Base-by-base conservation (phyloP, 2,888 invertebrate genomes). In the Lymantria monacha region DNA sequence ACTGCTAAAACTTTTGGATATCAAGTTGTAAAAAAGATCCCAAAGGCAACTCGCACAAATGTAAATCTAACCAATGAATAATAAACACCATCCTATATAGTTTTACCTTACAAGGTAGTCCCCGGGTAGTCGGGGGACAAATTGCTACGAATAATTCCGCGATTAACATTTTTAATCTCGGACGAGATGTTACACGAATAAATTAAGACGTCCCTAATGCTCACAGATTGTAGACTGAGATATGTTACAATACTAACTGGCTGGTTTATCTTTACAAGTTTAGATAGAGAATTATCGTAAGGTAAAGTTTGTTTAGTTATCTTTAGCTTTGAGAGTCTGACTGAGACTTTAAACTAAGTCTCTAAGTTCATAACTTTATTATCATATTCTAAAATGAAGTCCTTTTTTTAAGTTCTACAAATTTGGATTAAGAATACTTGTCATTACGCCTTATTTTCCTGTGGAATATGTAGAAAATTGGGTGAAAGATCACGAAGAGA, bases 151-250 rank as follows among this genome's bases (percentile, higher is more conserved):
- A 90, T 89, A 87, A 90, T 87, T 89, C 81, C 81, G 69, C 81
- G 84, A 88, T 89, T 90, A 89, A 85, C 90, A 91, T 91, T 91
- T 91, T 90, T 91, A 90, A 91, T 89, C 89, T 87, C 71, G 73
- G 72, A 67, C 80, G 82, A 81, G 82, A 86, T 88, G 87, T 86
- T 81, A 78, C 82, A 55, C 71, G 85, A 81, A 87, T 87, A 86
- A 87, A 86, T 87, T 89, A 79, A 69, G 64, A 56, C 53, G 70
- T 69, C 46, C 62, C 55, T 49, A 56, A 40, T 51, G 55, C 58
- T 48, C 62, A 52, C 62, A 63, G 80, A 81, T 80, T 55, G 72
- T 57, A 76, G 80, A 76, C 76, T 48, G 42, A 56, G 80, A 83
- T 78, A 75, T 59, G 42, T 38, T 49, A 56, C 12, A 42, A 10